Conservation (phyloP, 2,888 invertebrate genomes). For the Clunio marinus region DNA sequence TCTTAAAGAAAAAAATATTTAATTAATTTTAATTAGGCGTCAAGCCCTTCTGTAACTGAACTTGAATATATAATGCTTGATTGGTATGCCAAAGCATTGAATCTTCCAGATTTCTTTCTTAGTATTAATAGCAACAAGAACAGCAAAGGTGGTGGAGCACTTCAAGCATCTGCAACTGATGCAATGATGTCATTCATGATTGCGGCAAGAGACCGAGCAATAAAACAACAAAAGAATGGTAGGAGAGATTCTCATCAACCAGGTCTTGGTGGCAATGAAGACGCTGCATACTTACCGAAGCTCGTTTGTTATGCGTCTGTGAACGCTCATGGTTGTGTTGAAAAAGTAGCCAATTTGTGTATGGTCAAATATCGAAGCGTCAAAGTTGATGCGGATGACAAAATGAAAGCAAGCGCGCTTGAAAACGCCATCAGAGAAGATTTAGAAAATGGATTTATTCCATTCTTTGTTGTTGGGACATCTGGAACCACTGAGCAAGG, state of each 20-base stretch:
- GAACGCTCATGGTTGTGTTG: slow-evolving; percentile 72
- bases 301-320: slow-evolving; percentile 71
- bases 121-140: slow-evolving; percentile 44
- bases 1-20: neutral
- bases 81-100: slow-evolving; percentile 74
- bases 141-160: slow-evolving; percentile 69
- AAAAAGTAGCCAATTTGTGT: slow-evolving; percentile 75
- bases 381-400: slow-evolving; percentile 65
- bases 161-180: slow-evolving; percentile 80
- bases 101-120: slow-evolving; percentile 65
- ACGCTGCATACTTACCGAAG: slow-evolving; percentile 69
- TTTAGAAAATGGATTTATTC: slow-evolving; percentile 66
- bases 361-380: slow-evolving; percentile 66
- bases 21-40: slow-evolving; percentile 58
- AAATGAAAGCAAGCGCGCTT: slow-evolving; percentile 61
- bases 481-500: slow-evolving; percentile 80
- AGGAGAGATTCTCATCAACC: slow-evolving; percentile 51
- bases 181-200: slow-evolving; percentile 73
- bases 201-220: slow-evolving; percentile 68
- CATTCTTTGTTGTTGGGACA: slow-evolving; percentile 78
- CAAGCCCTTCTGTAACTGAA: slow-evolving; percentile 80
- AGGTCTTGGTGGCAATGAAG: too few relatives aligned
- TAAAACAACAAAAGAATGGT: slow-evolving; percentile 59
- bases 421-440: slow-evolving; percentile 66
- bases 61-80: slow-evolving; percentile 77